Evolutionary conservation across 2,113 vertebrate genomes (phyloP).

Genomic region (Paradoxurus hermaphroditus): DNA sequence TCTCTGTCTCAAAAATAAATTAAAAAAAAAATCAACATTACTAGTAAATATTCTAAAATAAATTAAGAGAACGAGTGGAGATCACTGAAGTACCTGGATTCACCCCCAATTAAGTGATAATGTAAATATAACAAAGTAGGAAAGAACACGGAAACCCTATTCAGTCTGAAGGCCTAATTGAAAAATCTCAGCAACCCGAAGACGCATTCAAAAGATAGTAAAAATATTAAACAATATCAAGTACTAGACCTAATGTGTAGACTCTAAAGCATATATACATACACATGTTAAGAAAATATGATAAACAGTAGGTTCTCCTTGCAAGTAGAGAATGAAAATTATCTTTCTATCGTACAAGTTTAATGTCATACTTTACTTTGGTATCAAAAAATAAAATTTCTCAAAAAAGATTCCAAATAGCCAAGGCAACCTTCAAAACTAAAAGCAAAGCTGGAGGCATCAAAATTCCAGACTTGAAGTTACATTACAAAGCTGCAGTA

Average conservation of each 20-base stretch:
- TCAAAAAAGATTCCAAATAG: too few species aligned
- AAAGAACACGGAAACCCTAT: neutral
- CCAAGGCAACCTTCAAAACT: too few species aligned
- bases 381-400: too few species aligned
- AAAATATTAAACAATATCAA: neutral
- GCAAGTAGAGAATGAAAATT: too few species aligned
- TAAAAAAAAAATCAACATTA: neutral
- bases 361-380: too few species aligned
- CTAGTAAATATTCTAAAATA: neutral
- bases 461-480: too few species aligned
- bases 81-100: neutral
- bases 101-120: neutral
- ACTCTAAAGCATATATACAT: neutral
- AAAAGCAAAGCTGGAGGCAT: too few species aligned
- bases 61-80: neutral
- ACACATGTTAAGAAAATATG: neutral
- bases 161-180: neutral
- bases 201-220: neutral
- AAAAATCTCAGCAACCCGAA: neutral
- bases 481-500: too few species aligned
- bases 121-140: neutral
- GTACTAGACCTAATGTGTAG: neutral
- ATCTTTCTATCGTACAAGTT: too few species aligned
- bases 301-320: neutral
- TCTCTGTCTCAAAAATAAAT: too few species aligned